phyloP scores from a whole-genome alignment of 2,113 vertebrate species.

The Platichthys flesus region DNA sequence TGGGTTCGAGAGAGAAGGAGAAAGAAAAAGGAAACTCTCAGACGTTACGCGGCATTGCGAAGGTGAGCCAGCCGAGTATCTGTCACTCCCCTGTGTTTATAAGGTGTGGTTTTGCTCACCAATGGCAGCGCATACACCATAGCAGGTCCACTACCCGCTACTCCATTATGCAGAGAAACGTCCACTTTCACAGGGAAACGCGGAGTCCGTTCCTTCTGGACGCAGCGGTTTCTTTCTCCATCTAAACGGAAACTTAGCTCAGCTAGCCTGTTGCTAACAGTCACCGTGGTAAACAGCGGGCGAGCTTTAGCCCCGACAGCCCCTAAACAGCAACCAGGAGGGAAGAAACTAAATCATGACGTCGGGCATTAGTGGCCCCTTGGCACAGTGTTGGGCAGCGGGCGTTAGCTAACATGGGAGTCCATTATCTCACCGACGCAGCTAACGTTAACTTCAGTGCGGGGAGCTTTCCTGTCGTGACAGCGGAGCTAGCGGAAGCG shows the following conservation, averaged over 20 bases:
- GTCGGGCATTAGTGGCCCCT: neutral
- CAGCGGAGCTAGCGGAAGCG: neutral
- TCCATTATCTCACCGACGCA: constrained; percentile 8
- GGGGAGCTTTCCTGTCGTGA: neutral
- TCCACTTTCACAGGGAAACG: neutral
- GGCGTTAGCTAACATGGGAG: constrained; percentile 20
- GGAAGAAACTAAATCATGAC: too few species aligned
- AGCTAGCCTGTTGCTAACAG: constrained; percentile 34
- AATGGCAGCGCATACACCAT: constrained; percentile 12
- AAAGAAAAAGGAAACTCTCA: neutral
- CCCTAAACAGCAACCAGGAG: neutral
- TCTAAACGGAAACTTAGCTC: constrained; percentile 9
- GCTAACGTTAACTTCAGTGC: constrained; percentile 44
- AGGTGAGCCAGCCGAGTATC: neutral
- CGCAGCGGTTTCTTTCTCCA: neutral
- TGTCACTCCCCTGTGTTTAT: constrained; percentile 7
- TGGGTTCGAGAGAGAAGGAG: neutral
- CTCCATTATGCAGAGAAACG: neutral
- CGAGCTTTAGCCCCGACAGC: neutral
- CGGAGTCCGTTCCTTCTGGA: too few species aligned
- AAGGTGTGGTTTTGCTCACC: constrained; percentile 67
- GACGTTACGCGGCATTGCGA: neutral
- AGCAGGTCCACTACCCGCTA: constrained; percentile 4
- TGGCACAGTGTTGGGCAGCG: neutral
- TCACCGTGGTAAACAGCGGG: neutral